Evolutionary conservation across 2,113 vertebrate species (phyloP).

Genomic region (Scopus umbretta): DNA sequence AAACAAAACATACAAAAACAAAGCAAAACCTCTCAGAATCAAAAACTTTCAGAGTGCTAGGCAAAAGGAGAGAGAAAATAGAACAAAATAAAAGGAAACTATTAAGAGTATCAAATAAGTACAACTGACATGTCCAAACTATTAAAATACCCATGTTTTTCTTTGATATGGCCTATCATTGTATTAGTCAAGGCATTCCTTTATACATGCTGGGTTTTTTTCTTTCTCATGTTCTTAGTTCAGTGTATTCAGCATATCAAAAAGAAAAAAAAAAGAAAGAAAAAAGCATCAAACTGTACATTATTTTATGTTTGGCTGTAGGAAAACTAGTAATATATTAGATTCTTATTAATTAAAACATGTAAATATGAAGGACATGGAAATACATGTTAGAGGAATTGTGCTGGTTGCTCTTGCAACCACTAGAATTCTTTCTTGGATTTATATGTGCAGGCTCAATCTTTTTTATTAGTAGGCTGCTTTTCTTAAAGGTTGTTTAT

Average conservation of each 20-base stretch:
- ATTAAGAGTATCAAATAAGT: neutral
- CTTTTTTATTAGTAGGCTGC: neutral
- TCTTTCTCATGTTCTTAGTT: neutral
- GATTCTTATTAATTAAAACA: neutral
- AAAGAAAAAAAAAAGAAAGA: neutral
- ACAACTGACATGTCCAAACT: neutral
- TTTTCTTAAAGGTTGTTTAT: neutral
- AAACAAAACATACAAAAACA: neutral
- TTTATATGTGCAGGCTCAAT: neutral
- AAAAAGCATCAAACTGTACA: neutral
- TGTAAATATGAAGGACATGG: neutral
- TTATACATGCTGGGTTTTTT: neutral
- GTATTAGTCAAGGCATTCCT: neutral
- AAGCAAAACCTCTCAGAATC: neutral
- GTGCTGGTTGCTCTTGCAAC: neutral
- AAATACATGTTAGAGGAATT: neutral
- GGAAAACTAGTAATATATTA: neutral
- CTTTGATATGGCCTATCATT: neutral
- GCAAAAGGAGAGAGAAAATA: neutral
- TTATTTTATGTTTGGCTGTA: neutral
- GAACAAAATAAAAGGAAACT: neutral
- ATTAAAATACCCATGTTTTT: neutral
- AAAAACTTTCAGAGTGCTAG: neutral
- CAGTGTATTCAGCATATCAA: neutral
- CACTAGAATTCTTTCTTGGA: neutral